phyloP scores from a whole-genome alignment of 2,113 vertebrate genomes.

The Cyanocitta stelleri region DNA sequence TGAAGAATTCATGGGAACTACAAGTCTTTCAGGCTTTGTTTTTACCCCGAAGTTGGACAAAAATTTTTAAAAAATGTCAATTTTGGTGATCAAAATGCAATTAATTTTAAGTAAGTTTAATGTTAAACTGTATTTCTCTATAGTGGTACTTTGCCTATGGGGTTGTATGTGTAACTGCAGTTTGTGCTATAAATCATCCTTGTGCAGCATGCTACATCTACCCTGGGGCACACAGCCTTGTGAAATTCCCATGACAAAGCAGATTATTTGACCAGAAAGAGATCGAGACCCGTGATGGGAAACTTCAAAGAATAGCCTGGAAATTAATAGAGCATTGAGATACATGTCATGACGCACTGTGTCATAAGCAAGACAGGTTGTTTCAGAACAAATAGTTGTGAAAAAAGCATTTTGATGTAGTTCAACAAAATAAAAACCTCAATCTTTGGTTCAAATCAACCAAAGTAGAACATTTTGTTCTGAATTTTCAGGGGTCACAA shows the following conservation, averaged over 20 bases:
- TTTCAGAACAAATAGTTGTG: background rate
- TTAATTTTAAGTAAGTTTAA: background rate
- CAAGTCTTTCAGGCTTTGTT: background rate
- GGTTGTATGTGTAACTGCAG: background rate
- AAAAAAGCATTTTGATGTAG: background rate
- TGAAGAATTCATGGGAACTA: background rate
- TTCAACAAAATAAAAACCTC: background rate
- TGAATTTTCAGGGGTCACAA: background rate
- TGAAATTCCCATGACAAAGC: background rate
- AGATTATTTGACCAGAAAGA: background rate
- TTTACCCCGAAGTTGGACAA: background rate
- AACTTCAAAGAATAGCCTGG: background rate
- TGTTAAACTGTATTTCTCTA: background rate
- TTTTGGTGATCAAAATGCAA: background rate
- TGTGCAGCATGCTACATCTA: rapidly evolving
- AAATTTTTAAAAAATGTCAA: background rate
- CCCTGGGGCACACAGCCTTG: background rate
- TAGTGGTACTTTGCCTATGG: background rate
- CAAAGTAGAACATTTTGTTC: background rate
- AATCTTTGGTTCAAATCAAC: background rate
- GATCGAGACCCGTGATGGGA: background rate
- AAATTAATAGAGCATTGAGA: background rate
- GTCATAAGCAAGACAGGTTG: background rate
- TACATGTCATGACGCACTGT: background rate
- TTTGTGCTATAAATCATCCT: background rate